Conservation (phyloP, 2,113 vertebrate species). For the Muscicapa adusta region DNA sequence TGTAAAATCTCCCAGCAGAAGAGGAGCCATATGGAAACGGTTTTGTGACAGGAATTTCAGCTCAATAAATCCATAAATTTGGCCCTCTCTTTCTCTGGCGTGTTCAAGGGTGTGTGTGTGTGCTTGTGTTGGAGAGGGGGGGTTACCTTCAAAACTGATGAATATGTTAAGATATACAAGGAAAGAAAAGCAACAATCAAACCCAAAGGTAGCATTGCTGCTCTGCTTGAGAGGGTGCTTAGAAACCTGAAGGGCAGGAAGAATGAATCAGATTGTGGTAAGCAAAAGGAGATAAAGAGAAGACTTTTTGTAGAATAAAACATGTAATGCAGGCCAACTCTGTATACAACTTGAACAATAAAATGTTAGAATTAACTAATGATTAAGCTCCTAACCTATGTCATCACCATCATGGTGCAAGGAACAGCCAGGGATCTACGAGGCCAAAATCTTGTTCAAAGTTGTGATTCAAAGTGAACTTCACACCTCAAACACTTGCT, state of each 20-base stretch:
- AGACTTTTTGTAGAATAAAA: background rate
- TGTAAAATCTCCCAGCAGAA: constrained; percentile 21
- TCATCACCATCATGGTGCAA: background rate
- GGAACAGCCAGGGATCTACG: background rate
- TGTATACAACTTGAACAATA: background rate
- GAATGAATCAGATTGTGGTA: background rate
- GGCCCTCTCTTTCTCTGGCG: constrained; percentile 35
- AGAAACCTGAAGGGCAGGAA: background rate
- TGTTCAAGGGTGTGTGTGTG: background rate
- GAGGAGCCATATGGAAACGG: constrained; percentile 35
- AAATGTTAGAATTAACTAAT: background rate
- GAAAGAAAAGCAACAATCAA: background rate
- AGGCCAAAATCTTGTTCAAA: background rate
- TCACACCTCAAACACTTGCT: background rate
- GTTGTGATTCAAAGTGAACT: background rate
- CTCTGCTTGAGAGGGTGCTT: background rate
- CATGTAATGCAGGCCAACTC: background rate
- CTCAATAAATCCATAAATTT: constrained; percentile 42
- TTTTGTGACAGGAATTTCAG: constrained; percentile 46
- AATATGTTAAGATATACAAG: background rate
- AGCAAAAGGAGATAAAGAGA: constrained; percentile 1
- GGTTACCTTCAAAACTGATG: background rate
- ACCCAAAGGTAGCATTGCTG: background rate
- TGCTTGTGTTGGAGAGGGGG: background rate
- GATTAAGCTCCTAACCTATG: background rate